These are phyloP conservation scores for Nyctereutes procyonoides DNA, from an alignment of 2,113 vertebrate species.

Conservation along the genomic window DNA sequence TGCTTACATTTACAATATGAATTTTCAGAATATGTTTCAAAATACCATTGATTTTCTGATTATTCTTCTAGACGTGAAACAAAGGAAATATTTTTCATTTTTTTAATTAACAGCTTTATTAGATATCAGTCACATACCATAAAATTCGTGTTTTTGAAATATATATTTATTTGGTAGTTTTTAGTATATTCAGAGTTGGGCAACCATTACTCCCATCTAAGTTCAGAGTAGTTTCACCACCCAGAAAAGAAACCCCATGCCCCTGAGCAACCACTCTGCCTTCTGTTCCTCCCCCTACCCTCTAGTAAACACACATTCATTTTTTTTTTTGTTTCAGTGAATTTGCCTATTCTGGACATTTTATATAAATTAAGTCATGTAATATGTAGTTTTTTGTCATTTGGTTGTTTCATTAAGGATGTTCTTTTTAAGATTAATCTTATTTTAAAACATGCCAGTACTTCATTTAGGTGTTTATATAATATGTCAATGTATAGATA, in stretches of 20 bases:
- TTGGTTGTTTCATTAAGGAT: background rate
- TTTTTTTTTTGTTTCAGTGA: background rate
- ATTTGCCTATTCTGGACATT: background rate
- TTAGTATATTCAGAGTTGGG: background rate
- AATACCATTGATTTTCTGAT: background rate
- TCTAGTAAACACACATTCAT: background rate
- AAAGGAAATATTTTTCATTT: background rate
- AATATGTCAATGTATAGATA: background rate
- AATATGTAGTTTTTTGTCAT: background rate
- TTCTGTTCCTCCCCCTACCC: background rate
- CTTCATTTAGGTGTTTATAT: background rate
- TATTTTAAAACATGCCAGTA: background rate
- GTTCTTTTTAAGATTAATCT: background rate
- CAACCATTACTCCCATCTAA: background rate
- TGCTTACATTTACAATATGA: background rate
- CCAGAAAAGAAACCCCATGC: background rate
- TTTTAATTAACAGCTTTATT: background rate
- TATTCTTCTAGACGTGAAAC: background rate
- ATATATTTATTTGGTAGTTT: background rate
- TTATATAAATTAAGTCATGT: background rate
- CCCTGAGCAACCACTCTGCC: background rate
- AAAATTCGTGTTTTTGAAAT: background rate
- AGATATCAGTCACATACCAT: background rate
- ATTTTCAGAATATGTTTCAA: background rate
- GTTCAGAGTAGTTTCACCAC: background rate